A percentile compares a stretch with the other conserved stretches of the same genome.
phyloP scores from a whole-genome alignment of 2,888 invertebrate species.

The Plusia festucae region DNA sequence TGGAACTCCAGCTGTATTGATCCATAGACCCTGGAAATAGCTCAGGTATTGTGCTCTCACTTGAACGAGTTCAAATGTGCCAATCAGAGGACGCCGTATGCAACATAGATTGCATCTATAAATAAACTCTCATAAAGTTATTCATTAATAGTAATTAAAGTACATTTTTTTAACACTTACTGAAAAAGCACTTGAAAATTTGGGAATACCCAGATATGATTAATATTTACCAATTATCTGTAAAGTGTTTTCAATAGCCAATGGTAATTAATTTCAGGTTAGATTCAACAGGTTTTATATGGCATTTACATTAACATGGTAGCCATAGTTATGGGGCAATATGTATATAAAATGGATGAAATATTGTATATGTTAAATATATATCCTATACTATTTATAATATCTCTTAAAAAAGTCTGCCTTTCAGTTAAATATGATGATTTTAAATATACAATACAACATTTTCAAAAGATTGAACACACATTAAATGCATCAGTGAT shows the following conservation, averaged over 20 bases:
- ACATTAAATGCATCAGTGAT: too few relatives aligned
- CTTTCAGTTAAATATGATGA: too few relatives aligned
- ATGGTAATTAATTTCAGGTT: neutral
- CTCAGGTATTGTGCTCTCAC: slow-evolving; percentile 40
- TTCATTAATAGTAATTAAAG: slow-evolving; percentile 24
- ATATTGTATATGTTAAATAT: too few relatives aligned
- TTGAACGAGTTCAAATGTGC: slow-evolving; percentile 30
- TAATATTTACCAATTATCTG: neutral
- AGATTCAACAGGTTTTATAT: slow-evolving; percentile 20
- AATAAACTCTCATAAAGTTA: slow-evolving; percentile 18
- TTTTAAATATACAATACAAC: too few relatives aligned
- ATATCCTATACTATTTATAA: too few relatives aligned
- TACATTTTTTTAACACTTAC: slow-evolving; percentile 2
- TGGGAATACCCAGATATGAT: neutral
- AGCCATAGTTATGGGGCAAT: neutral
- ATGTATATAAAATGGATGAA: too few relatives aligned
- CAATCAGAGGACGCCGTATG: slow-evolving; percentile 37
- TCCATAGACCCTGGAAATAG: slow-evolving; percentile 56
- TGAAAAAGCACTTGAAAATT: neutral
- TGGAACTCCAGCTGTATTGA: slow-evolving; percentile 60
- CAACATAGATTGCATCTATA: slow-evolving; percentile 34
- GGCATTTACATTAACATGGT: slow-evolving; percentile 6
- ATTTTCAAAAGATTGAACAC: too few relatives aligned
- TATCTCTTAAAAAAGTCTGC: too few relatives aligned
- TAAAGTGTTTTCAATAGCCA: slow-evolving; percentile 3